Base-by-base conservation (phyloP, 2,888 invertebrate species). In the Sinotaia quadrata region DNA sequence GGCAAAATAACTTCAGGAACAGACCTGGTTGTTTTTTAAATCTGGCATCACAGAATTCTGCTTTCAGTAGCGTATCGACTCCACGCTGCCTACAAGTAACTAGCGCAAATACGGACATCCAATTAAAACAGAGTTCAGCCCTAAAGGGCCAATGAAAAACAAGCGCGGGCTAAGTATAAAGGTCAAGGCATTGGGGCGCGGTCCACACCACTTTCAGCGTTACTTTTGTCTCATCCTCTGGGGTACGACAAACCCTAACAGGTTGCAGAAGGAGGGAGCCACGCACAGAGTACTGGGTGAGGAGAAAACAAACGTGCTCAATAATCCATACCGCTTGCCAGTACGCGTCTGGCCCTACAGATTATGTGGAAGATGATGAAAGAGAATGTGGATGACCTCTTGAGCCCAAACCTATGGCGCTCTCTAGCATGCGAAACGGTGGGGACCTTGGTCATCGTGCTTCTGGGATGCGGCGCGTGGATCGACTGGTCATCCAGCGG, bases 361-460 rank as follows among this genome's bases (percentile, higher is more conserved):
- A 73, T 68, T 63, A 75, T 76, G 76, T 71, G 62, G 60, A 68
- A 71, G 49, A 74, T 76, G 74, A 76, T 76, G 73, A 68, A 74
- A 73, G 76, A 76, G 62, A 76, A 74, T 65, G 62, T 82, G 24
- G 82, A 82, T 44, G 81, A 82, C 62, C 66, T 83, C 24, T 68
- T 69, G 49, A 78, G 75, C 44, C 73, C 78, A 33, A 74, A 77
- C 51, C 81, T 96, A 85, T 94, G 95, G 93, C 91, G 93, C 81
- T 93, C 94, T 88, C 89, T 96, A 81, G 88, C 93, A 21, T 52
- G 96, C 95, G 97, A 97, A 89, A 92, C 95, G 77, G 82, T 95
- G 60, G 97, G 97, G 65, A 96, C 96, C 2, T 92, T 95, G 83
- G 70, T 96, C 69, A 91, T 97, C 81, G 94, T 95, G 2, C 90